Conservation (phyloP, 2,888 invertebrate species). For the Habrosyne pyritoides region DNA sequence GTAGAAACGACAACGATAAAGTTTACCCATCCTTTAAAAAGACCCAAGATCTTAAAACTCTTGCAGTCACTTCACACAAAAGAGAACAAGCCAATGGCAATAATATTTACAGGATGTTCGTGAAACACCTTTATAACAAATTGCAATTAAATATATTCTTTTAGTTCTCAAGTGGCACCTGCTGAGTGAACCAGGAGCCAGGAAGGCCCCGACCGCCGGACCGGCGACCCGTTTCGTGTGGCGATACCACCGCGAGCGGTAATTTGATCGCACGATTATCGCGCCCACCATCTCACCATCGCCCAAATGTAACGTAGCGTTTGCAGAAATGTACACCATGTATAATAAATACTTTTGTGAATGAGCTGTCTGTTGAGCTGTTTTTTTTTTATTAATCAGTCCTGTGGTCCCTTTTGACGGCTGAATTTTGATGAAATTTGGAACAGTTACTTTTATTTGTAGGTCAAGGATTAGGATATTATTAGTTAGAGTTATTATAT, state of each 20-base stretch:
- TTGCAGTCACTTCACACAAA: too few species aligned
- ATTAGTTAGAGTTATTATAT: too few species aligned
- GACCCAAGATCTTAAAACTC: too few species aligned
- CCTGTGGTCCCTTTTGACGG: too few species aligned
- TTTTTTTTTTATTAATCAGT: too few species aligned
- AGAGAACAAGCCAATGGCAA: not conserved
- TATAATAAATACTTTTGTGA: not conserved
- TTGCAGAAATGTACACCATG: conserved; percentile 19
- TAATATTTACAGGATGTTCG: not conserved
- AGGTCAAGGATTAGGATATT: too few species aligned
- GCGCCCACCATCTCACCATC: conserved; percentile 47
- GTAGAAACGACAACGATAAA: too few species aligned
- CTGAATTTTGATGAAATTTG: too few species aligned
- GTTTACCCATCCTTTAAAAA: too few species aligned
- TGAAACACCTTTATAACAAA: not conserved
- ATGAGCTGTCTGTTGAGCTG: not conserved
- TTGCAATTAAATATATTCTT: not conserved
- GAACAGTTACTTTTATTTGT: too few species aligned
- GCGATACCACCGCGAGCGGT: conserved; percentile 42
- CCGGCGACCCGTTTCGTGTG: conserved; percentile 25
- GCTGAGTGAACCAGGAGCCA: conserved; percentile 2
- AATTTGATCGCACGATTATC: conserved; percentile 70
- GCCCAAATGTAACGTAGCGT: conserved; percentile 45
- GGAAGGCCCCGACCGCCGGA: not conserved
- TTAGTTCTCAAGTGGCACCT: not conserved